Evolutionary conservation across 2,888 invertebrate species (phyloP), one percentile per base, ranked within the genome.

Genomic region (Pseudoips prasinana): DNA sequence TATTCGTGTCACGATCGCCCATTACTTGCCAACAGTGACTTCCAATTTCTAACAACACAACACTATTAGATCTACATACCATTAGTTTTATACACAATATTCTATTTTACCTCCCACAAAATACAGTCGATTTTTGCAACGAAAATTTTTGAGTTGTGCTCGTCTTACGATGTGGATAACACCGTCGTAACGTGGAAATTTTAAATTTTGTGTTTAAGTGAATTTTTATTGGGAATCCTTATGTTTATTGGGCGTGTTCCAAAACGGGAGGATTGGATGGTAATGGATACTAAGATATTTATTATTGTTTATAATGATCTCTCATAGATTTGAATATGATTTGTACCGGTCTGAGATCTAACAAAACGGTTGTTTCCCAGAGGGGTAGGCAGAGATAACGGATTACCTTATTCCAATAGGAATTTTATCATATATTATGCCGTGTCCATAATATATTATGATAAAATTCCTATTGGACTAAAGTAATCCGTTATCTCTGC

Each of bases 1-100:
- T 69, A 87, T 86, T 85, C 86, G 31, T 44, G 79, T 83, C 87
- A 88, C 87, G 87, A 78, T 66, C 82, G 55, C 25, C 83, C 83
- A 82, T 87, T 87, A 86, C 86, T 88, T 77, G 80, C 78, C 85
- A 75, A 83, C 86, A 86, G 78, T 86, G 85, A 87, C 86, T 87
- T 86, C 85, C 84, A 87, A 86, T 87, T 83, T 80, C 76, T 73
- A 71, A 66, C 65, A 58, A 60, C 59, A 51, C 48, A 46, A 58
- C 49, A 57, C 54, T 54, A 66, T 62, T 58, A 58, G 54, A 58
- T 55, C 39, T 58, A 65, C 52, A 56, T 55, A 62, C 58, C 45
- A 22, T 7, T 10, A n/a, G 20, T 22, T 8, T 2, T 1, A 7
- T 54, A 55, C 18, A 0, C 14, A 0, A 59, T 61, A 68, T 20